These are phyloP conservation scores for Oenanthe oenanthe DNA, from an alignment of 2,113 vertebrate genomes.

Conservation along the genomic window DNA sequence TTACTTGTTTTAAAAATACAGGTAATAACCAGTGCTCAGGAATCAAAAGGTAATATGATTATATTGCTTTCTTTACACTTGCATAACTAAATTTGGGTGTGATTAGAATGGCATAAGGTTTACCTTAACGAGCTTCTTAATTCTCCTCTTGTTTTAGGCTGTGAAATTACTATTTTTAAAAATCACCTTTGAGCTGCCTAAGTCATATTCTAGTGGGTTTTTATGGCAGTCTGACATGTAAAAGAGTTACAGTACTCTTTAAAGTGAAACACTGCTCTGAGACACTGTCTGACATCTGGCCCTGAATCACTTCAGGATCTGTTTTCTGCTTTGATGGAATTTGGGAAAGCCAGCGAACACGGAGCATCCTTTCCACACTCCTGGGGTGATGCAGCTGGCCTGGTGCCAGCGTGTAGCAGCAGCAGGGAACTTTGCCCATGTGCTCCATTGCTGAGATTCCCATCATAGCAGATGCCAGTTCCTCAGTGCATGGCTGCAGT, in stretches of 20 bases:
- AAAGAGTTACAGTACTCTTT: not conserved
- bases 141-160: not conserved
- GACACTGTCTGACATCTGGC: not conserved
- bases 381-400: not conserved
- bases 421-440: not conserved
- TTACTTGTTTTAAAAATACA: not conserved
- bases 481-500: not conserved
- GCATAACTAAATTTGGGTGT: not conserved
- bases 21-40: not conserved
- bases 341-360: fast-evolving
- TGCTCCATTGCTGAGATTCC: not conserved
- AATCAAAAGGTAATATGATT: not conserved
- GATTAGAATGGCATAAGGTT: not conserved
- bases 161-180: not conserved
- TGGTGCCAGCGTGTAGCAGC: fast-evolving
- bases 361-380: not conserved
- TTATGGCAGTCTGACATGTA: not conserved
- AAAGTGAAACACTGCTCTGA: not conserved
- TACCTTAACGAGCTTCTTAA: not conserved
- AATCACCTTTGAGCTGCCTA: not conserved
- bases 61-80: not conserved
- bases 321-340: not conserved
- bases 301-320: not conserved
- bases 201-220: not conserved
- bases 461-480: not conserved